Conservation (phyloP, 2,888 invertebrate genomes). For the Xestia c-nigrum region DNA sequence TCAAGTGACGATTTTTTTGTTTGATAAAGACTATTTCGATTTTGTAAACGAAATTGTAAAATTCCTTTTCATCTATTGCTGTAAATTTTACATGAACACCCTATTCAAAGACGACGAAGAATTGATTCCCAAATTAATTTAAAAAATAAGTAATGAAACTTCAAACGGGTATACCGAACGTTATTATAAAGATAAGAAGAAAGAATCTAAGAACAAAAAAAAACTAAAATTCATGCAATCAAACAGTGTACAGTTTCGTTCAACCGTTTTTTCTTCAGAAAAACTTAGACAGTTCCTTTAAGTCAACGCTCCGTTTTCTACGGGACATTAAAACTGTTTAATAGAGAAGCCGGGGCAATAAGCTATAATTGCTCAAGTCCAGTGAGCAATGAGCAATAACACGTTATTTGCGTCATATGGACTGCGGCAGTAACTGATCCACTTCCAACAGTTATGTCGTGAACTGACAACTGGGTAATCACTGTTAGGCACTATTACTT, state of each 20-base stretch:
- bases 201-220: too few relatives aligned
- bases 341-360: conserved; percentile 28
- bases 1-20: too few relatives aligned
- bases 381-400: conserved; percentile 33
- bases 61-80: background rate
- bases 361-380: conserved; percentile 56
- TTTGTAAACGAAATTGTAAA: background rate
- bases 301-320: conserved; percentile 28
- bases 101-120: background rate
- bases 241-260: conserved; percentile 16
- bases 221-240: background rate
- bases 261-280: conserved; percentile 34
- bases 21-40: too few relatives aligned
- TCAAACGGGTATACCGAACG: background rate
- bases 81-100: too few relatives aligned
- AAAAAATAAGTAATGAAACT: conserved; percentile 18
- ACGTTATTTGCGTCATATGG: conserved; percentile 70
- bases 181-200: conserved; percentile 2
- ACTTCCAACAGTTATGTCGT: conserved; percentile 22
- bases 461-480: conserved; percentile 14
- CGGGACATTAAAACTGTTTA: conserved; percentile 47
- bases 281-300: conserved; percentile 48
- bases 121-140: conserved; percentile 12
- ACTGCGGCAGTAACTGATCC: conserved; percentile 63
- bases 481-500: conserved; percentile 25